These are phyloP conservation scores for Onychorhynchus coronatus DNA, from an alignment of 2,113 vertebrate genomes.

Conservation along the genomic window DNA sequence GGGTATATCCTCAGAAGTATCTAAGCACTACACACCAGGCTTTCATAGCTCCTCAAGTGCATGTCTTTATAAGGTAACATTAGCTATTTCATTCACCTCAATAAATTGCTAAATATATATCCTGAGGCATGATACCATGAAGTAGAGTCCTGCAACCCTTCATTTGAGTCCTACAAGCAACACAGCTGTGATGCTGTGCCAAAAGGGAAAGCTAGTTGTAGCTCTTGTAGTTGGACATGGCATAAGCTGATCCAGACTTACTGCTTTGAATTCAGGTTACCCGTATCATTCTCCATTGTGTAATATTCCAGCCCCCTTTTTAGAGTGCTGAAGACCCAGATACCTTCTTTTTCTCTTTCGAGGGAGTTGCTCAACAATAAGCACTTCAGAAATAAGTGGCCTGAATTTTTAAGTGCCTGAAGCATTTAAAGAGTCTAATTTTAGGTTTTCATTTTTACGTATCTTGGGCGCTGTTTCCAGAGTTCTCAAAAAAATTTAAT, in stretches of 20 bases:
- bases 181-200: background rate
- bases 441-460: conserved; percentile 23
- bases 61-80: background rate
- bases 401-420: conserved; percentile 29
- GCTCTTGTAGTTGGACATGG: background rate
- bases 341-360: background rate
- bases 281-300: background rate
- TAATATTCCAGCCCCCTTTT: background rate
- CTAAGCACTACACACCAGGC: background rate
- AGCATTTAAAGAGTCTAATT: conserved; percentile 27
- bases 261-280: background rate
- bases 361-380: background rate
- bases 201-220: background rate
- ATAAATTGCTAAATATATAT: background rate
- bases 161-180: background rate
- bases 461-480: conserved; percentile 11
- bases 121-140: background rate
- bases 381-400: conserved; percentile 33
- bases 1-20: background rate
- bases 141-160: background rate
- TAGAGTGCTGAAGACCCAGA: background rate
- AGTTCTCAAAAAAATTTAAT: conserved; percentile 26
- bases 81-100: background rate
- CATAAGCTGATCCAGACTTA: background rate
- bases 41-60: background rate